Conservation (phyloP, 2,797 vertebrate species). For the Sebastes nivosus region DNA sequence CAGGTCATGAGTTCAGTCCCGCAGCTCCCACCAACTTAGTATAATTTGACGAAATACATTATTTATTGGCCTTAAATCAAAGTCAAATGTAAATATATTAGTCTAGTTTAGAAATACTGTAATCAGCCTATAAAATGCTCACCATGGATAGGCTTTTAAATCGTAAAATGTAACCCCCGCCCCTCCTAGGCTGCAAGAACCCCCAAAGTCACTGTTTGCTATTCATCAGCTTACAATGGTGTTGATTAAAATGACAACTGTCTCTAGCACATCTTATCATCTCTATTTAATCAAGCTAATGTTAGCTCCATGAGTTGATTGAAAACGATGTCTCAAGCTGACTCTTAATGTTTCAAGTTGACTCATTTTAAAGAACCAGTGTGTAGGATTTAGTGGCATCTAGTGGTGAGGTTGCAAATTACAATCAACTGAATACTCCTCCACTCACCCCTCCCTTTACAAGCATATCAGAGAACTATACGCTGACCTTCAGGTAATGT, state of each 20-base stretch:
- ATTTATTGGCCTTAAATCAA: neutral
- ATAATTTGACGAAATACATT: neutral
- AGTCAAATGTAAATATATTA: neutral
- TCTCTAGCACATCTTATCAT: neutral
- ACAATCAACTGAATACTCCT: too few species aligned
- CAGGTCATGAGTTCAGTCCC: neutral
- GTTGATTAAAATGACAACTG: neutral
- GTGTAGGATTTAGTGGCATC: too few species aligned
- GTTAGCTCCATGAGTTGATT: too few species aligned
- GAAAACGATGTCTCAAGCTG: too few species aligned
- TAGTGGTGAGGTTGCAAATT: too few species aligned
- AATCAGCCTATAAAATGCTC: neutral
- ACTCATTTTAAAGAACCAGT: too few species aligned
- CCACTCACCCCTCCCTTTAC: too few species aligned
- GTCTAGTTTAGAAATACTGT: neutral
- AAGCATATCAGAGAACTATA: too few species aligned
- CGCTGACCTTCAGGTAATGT: too few species aligned
- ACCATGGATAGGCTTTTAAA: neutral
- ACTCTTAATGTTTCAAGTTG: neutral
- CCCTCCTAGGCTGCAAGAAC: too few species aligned
- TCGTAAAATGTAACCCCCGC: neutral
- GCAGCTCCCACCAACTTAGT: neutral
- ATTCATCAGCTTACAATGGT: neutral
- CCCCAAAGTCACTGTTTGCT: neutral
- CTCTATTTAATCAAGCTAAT: neutral